These are phyloP conservation scores for Halisarca cf. caerulea DNA, from an alignment of 37 sponge, comb jelly and placozoan species.

Conservation along the genomic window DNA sequence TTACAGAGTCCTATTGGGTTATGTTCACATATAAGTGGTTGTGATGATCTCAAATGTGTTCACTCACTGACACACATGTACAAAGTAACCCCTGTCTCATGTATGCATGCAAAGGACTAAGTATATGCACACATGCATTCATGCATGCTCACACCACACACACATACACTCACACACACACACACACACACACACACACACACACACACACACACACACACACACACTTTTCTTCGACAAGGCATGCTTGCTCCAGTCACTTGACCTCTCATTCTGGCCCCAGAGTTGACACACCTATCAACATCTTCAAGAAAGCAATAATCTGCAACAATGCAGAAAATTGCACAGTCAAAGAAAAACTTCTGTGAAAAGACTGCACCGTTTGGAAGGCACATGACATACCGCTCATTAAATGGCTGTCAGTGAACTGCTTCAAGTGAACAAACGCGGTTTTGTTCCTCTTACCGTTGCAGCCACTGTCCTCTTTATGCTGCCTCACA, in stretches of 20 bases:
- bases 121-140: constrained; percentile 5
- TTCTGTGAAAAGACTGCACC: too few relatives aligned
- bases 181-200: too few relatives aligned
- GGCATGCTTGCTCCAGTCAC: background rate
- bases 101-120: background rate
- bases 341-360: background rate
- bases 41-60: too few relatives aligned
- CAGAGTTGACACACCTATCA: constrained; percentile 28
- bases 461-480: constrained; percentile 42
- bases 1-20: too few relatives aligned
- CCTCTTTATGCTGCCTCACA: constrained; percentile 63
- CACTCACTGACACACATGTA: too few relatives aligned
- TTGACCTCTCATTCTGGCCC: background rate
- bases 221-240: background rate
- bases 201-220: too few relatives aligned
- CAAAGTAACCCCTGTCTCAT: background rate
- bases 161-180: too few relatives aligned
- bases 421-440: constrained; percentile 44
- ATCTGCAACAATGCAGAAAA: constrained; percentile 46
- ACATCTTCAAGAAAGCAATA: constrained; percentile 80
- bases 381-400: too few relatives aligned
- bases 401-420: constrained; percentile 65
- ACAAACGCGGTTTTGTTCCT: constrained; percentile 57
- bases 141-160: too few relatives aligned
- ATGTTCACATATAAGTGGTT: too few relatives aligned